phyloP scores from a whole-genome alignment of 1,140 invertebrate species.

The Trissolcus basalis region DNA sequence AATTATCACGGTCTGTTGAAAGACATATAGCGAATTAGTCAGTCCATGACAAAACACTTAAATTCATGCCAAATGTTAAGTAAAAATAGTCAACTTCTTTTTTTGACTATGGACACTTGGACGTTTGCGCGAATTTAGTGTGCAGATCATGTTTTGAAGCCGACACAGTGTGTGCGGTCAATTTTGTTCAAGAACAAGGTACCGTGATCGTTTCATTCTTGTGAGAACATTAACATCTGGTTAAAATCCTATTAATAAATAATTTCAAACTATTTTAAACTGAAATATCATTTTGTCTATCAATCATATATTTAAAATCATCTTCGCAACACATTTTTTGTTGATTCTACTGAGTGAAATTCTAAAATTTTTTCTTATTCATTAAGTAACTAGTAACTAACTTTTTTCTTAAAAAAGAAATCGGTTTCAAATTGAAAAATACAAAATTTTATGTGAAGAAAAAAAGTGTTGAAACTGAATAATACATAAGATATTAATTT shows the following conservation, averaged over 20 bases:
- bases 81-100: constrained; percentile 35
- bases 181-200: constrained; percentile 33
- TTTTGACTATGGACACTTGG: neutral
- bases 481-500: too few relatives aligned
- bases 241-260: constrained; percentile 33
- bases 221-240: constrained; percentile 37
- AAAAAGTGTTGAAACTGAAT: too few relatives aligned
- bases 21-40: constrained; percentile 13
- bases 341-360: too few relatives aligned
- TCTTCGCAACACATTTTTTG: too few relatives aligned
- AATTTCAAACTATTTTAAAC: constrained; percentile 21
- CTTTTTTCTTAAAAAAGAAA: too few relatives aligned
- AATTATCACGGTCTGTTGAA: constrained; percentile 3
- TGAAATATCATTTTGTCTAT: neutral
- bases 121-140: constrained; percentile 23
- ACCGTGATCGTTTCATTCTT: neutral
- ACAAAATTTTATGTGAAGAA: too few relatives aligned
- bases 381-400: too few relatives aligned
- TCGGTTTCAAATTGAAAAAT: too few relatives aligned
- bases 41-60: constrained; percentile 38
- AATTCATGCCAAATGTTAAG: constrained; percentile 43
- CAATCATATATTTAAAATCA: too few relatives aligned
- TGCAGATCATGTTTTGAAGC: constrained; percentile 34
- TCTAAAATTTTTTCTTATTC: too few relatives aligned
- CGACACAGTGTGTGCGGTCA: constrained; percentile 35